Percentiles rank a stretch among this genome's conserved stretches.
These are phyloP conservation scores for Palythoa caribaeorum DNA, from an alignment of 92 coral and sea anemone species.

Conservation along the genomic window DNA sequence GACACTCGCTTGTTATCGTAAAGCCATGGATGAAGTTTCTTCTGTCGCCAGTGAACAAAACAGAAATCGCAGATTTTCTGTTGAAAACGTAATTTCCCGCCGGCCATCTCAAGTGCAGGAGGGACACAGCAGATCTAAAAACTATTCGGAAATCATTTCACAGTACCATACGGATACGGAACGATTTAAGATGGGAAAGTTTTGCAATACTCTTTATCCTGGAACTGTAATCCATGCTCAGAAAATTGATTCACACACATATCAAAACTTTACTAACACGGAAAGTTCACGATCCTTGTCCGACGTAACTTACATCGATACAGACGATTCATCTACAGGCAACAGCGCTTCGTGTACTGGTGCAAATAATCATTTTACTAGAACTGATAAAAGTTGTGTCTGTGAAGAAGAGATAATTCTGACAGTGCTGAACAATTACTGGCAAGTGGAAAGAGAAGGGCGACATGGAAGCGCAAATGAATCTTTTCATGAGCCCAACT, in stretches of 20 bases:
- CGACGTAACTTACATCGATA: not conserved
- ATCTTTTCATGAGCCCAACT: not conserved
- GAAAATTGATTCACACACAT: not conserved
- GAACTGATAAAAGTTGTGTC: not conserved
- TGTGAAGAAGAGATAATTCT: conserved; percentile 19
- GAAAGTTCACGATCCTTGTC: not conserved
- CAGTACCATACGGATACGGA: not conserved
- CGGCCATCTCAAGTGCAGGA: not conserved
- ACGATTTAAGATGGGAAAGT: not conserved
- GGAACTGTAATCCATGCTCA: not conserved
- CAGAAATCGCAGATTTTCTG: not conserved
- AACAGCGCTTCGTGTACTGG: not conserved
- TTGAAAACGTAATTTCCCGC: not conserved
- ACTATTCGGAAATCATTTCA: not conserved
- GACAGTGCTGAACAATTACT: conserved; percentile 27
- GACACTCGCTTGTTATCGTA: conserved; percentile 14
- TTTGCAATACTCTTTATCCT: not conserved
- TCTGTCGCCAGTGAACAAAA: conserved; percentile 24
- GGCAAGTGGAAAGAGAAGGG: conserved; percentile 35
- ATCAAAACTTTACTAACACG: not conserved
- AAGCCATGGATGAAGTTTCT: conserved; percentile 27
- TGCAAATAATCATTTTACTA: not conserved
- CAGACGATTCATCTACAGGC: not conserved
- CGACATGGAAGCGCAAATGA: not conserved
- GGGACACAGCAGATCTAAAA: not conserved